Evolutionary conservation across 2,113 vertebrate genomes (phyloP).

Genomic region (Pseudopodoces humilis): DNA sequence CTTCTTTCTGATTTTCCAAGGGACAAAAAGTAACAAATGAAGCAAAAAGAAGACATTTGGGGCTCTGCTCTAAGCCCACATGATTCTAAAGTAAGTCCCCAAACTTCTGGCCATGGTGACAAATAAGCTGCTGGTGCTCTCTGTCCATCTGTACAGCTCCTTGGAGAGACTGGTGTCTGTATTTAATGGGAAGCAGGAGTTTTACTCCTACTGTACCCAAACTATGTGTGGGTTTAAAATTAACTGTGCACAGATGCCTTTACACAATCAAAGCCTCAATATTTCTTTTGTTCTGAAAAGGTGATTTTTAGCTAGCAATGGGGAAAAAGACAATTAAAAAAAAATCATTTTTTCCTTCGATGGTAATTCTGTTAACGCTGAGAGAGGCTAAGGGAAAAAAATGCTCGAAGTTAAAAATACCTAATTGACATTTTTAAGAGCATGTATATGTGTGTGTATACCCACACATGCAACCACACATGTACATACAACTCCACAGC

Average conservation of each 20-base stretch:
- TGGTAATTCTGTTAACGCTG: neutral
- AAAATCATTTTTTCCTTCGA: neutral
- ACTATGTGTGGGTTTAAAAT: neutral
- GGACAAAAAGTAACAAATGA: neutral
- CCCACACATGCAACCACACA: slow-evolving; percentile 11
- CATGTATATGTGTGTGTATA: slow-evolving; percentile 53
- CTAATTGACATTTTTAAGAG: neutral
- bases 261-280: neutral
- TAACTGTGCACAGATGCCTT: neutral
- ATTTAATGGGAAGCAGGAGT: neutral
- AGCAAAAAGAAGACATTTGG: neutral
- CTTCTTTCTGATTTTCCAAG: neutral
- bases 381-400: neutral
- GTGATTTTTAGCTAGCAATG: neutral
- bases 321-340: neutral
- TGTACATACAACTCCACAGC: slow-evolving; percentile 14
- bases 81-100: neutral
- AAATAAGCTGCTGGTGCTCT: neutral
- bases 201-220: neutral
- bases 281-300: neutral
- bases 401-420: neutral
- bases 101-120: neutral
- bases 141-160: neutral
- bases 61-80: neutral
- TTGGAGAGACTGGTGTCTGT: neutral